Conservation (phyloP, 92 coral and sea anemone genomes). For the Phenganax marumi region DNA sequence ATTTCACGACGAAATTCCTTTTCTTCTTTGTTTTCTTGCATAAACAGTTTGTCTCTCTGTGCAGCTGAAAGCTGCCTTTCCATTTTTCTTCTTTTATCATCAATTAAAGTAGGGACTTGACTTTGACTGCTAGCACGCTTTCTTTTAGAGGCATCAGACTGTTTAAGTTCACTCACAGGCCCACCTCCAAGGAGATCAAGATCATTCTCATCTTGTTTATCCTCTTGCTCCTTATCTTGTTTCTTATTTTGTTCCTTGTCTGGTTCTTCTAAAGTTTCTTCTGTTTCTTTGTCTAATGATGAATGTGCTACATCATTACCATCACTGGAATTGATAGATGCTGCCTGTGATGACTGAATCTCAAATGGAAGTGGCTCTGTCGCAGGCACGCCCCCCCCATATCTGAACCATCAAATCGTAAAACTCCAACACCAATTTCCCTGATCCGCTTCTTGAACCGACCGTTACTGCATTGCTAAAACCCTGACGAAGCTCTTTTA, state of each 20-base stretch:
- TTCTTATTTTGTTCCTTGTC: not conserved
- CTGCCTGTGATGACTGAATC: constrained; percentile 9
- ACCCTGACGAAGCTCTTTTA: constrained; percentile 1
- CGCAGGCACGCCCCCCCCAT: constrained; percentile 18
- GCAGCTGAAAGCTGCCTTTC: constrained; percentile 23
- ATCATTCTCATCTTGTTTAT: not conserved
- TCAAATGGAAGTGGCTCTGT: constrained; percentile 25
- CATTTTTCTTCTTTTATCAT: constrained; percentile 20
- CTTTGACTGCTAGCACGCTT: constrained; percentile 1
- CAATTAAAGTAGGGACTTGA: not conserved
- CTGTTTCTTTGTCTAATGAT: not conserved
- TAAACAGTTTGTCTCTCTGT: constrained; percentile 9
- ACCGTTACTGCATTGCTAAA: constrained; percentile 17
- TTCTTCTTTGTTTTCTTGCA: constrained; percentile 27
- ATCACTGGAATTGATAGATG: not conserved
- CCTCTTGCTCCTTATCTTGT: not conserved
- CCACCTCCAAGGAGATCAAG: not conserved
- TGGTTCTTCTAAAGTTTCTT: not conserved
- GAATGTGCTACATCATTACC: not conserved
- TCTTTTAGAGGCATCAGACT: not conserved
- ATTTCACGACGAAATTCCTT: constrained; percentile 9
- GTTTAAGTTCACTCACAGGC: not conserved
- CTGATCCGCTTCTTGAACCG: constrained; percentile 5
- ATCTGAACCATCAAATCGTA: constrained; percentile 23
- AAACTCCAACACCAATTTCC: constrained; percentile 23